Conservation (phyloP, 2,113 vertebrate species). For the Puma concolor region DNA sequence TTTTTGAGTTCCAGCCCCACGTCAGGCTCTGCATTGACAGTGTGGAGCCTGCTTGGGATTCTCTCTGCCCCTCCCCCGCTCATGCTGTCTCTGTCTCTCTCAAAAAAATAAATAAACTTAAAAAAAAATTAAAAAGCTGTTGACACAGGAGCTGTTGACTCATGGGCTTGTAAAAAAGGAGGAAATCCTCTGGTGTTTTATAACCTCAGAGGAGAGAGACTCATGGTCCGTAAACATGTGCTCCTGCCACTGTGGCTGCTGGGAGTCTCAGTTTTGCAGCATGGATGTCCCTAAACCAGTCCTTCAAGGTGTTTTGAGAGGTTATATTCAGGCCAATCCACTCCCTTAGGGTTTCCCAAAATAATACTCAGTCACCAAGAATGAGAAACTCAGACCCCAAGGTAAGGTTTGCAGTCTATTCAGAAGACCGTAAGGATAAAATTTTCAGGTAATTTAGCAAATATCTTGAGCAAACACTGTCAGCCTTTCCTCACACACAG, state of each 20-base stretch:
- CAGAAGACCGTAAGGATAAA: background rate
- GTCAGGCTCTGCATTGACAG: too few relatives aligned
- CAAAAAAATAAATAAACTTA: too few relatives aligned
- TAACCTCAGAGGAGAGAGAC: background rate
- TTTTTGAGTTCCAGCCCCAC: too few relatives aligned
- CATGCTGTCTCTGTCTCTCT: too few relatives aligned
- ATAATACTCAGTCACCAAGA: background rate
- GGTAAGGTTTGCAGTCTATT: background rate
- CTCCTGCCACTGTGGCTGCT: background rate
- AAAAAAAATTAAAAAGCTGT: background rate
- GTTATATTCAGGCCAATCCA: background rate
- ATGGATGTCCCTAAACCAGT: background rate
- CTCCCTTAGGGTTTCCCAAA: background rate
- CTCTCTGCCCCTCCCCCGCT: too few relatives aligned
- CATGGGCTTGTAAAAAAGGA: background rate
- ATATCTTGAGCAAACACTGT: background rate
- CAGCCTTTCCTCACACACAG: background rate
- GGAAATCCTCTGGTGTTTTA: background rate
- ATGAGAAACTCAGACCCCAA: background rate
- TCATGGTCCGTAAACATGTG: background rate
- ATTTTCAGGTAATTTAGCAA: background rate
- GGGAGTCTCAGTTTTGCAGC: background rate
- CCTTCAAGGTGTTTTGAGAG: background rate
- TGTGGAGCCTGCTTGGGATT: too few relatives aligned
- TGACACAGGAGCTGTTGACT: background rate